A percentile compares a stretch with the other conserved stretches of the same genome.
phyloP scores from a whole-genome alignment of 2,113 vertebrate species.

The Campylomormyrus tamandua region DNA sequence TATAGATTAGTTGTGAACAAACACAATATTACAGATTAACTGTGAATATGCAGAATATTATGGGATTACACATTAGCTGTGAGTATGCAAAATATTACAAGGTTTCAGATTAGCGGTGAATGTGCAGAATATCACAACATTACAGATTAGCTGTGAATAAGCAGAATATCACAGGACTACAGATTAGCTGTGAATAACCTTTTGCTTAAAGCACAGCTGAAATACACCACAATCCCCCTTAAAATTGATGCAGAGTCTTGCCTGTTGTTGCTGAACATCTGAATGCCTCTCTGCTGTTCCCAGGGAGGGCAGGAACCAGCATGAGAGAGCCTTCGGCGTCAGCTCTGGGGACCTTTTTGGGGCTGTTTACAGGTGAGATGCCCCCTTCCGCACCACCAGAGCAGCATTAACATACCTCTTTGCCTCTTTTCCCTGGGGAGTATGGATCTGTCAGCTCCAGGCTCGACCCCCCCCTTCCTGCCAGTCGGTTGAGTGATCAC shows the following conservation, averaged over 20 bases:
- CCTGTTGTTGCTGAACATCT: background rate
- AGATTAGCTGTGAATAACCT: background rate
- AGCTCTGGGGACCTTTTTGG: constrained; percentile 66
- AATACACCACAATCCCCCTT: background rate
- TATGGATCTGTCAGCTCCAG: background rate
- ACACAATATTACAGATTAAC: background rate
- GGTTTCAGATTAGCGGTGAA: background rate
- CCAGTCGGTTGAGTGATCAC: background rate
- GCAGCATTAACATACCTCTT: background rate
- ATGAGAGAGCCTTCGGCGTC: constrained; percentile 68
- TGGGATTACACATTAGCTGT: background rate
- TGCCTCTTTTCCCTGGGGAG: background rate
- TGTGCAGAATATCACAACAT: background rate
- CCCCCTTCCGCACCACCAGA: background rate
- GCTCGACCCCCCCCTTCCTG: background rate
- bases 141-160: background rate
- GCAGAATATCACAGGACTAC: background rate
- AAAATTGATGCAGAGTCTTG: background rate
- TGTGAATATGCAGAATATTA: background rate
- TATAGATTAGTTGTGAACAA: background rate
- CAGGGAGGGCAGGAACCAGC: constrained; percentile 78
- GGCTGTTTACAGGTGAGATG: constrained; percentile 76
- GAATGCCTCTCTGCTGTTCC: background rate
- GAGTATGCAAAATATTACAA: background rate
- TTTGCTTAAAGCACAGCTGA: background rate